Conservation (phyloP, 2,888 invertebrate genomes). For the Stegana nigrithorax region DNA sequence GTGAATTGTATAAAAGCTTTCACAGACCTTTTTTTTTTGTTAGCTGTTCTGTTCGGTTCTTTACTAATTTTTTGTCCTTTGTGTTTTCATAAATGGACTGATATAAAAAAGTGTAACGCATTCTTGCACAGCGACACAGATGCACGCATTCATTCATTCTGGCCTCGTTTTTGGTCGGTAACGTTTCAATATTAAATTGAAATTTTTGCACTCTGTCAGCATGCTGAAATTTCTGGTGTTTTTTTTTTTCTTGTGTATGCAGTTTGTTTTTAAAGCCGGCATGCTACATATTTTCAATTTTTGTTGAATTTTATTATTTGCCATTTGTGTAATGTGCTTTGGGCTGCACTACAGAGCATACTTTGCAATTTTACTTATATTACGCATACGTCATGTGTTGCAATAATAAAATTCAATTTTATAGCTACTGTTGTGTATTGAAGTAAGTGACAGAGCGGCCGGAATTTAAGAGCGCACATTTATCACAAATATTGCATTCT, state of each 20-base stretch:
- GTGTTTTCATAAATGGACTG: background rate
- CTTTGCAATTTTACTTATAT: background rate
- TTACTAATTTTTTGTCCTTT: background rate
- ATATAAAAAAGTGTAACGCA: background rate
- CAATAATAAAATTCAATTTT: too few relatives aligned
- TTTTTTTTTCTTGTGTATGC: background rate
- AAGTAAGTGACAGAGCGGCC: too few relatives aligned
- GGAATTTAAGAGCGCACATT: too few relatives aligned
- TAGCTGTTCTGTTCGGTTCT: background rate
- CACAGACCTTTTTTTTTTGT: background rate
- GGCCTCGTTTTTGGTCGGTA: conserved; percentile 13
- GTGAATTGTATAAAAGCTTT: background rate
- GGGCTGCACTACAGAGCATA: too few relatives aligned
- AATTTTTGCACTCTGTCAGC: background rate
- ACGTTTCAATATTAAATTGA: conserved; percentile 14
- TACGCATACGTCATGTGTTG: background rate
- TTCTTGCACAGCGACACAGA: background rate
- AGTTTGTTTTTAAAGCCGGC: background rate
- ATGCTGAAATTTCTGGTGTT: background rate
- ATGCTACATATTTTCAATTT: background rate
- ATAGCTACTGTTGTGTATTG: too few relatives aligned
- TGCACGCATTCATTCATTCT: conserved; percentile 7
- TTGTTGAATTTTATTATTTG: background rate
- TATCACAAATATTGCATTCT: too few relatives aligned
- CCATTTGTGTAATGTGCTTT: background rate